A percentile compares a stretch with the other conserved stretches of the same genome.
phyloP scores from a whole-genome alignment of 2,888 invertebrate genomes.

The Amorpha juglandis region DNA sequence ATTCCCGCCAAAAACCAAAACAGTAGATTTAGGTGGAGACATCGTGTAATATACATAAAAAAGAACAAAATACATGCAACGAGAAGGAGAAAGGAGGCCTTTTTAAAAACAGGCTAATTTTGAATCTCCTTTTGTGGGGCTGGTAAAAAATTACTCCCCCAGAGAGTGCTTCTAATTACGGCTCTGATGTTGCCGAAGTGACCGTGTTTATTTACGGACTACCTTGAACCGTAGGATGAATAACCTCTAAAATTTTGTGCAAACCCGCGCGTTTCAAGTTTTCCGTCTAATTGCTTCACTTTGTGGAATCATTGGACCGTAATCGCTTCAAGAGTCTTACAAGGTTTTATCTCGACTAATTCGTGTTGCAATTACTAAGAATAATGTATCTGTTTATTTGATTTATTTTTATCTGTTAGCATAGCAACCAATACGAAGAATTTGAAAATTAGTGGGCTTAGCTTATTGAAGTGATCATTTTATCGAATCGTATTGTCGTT shows the following conservation, averaged over 20 bases:
- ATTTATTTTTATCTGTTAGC: neutral
- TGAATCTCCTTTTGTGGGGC: no score
- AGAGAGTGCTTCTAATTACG: neutral
- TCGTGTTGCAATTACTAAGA: neutral
- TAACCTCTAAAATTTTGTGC: constrained; percentile 24
- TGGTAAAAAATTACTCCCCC: neutral
- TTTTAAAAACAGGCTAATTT: no score
- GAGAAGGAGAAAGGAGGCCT: no score
- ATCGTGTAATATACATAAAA: no score
- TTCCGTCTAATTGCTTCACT: constrained; percentile 24
- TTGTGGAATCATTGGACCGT: constrained; percentile 10
- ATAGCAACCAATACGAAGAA: neutral
- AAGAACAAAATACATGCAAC: no score
- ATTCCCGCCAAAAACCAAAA: no score
- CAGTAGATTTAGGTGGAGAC: no score
- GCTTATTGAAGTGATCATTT: no score
- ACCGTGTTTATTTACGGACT: constrained; percentile 22
- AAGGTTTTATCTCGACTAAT: constrained; percentile 11
- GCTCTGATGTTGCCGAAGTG: constrained; percentile 8
- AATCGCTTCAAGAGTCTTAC: constrained; percentile 8
- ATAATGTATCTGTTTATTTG: neutral
- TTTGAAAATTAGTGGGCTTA: no score
- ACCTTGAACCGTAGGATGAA: constrained; percentile 22
- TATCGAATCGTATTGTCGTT: no score
- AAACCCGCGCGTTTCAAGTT: constrained; percentile 16